These are phyloP conservation scores for Protula sp. DNA, from an alignment of 2,888 invertebrate species.

Conservation along the genomic window DNA sequence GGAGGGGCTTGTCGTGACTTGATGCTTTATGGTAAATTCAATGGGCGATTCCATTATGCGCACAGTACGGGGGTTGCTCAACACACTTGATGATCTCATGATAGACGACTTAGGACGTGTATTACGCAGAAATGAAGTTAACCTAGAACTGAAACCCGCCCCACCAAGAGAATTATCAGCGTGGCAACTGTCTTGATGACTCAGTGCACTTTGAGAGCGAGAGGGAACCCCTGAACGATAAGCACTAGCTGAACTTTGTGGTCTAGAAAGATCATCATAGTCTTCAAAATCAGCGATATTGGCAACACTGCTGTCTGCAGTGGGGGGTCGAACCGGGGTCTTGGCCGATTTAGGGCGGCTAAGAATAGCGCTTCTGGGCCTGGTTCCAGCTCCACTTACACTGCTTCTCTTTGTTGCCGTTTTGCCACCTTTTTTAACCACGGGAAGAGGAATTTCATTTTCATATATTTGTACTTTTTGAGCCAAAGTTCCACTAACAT, in stretches of 20 bases:
- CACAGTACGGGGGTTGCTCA: too few species aligned
- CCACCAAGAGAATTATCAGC: too few species aligned
- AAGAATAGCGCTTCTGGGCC: neutral
- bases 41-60: too few species aligned
- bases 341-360: neutral
- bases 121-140: too few species aligned
- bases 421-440: neutral
- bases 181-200: too few species aligned
- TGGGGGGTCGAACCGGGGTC: neutral
- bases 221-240: too few species aligned
- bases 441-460: neutral
- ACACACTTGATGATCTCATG: too few species aligned
- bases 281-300: neutral
- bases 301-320: neutral
- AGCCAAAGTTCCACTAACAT: neutral
- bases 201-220: too few species aligned
- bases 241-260: neutral
- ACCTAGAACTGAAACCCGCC: too few species aligned
- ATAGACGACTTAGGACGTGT: too few species aligned
- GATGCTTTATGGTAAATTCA: too few species aligned
- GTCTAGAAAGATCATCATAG: neutral
- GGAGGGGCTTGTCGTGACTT: too few species aligned
- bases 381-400: neutral
- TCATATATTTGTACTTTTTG: neutral
- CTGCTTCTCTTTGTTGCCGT: neutral